Evolutionary conservation across 2,113 vertebrate species (phyloP).

Genomic region (Sciurus niger): DNA sequence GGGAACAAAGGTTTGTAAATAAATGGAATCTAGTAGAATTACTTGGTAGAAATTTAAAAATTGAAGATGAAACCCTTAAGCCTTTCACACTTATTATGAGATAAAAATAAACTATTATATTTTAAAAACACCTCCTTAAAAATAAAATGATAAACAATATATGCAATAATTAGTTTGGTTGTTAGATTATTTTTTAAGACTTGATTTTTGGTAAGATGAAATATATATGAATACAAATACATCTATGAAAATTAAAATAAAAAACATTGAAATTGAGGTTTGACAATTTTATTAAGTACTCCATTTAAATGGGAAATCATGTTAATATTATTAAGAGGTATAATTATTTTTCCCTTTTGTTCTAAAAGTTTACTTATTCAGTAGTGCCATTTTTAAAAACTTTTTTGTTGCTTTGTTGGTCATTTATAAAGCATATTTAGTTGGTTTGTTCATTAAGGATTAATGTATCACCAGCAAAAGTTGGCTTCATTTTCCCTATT

Average conservation of each 20-base stretch:
- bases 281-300: background rate
- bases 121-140: background rate
- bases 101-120: background rate
- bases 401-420: background rate
- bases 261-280: background rate
- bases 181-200: background rate
- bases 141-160: conserved; percentile 16
- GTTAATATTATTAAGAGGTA: background rate
- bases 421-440: background rate
- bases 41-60: conserved; percentile 6
- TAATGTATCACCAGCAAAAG: background rate
- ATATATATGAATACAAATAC: background rate
- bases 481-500: background rate
- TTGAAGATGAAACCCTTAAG: background rate
- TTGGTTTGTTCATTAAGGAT: background rate
- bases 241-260: background rate
- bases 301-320: background rate
- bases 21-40: background rate
- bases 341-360: background rate
- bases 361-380: background rate
- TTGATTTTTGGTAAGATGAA: background rate
- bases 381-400: background rate
- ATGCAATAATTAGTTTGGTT: background rate
- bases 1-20: background rate
- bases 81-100: background rate